A percentile compares a stretch with the other conserved stretches of the same genome.
Evolutionary conservation across 2,888 invertebrate genomes (phyloP).

Genomic region (Vandiemenella viatica): DNA sequence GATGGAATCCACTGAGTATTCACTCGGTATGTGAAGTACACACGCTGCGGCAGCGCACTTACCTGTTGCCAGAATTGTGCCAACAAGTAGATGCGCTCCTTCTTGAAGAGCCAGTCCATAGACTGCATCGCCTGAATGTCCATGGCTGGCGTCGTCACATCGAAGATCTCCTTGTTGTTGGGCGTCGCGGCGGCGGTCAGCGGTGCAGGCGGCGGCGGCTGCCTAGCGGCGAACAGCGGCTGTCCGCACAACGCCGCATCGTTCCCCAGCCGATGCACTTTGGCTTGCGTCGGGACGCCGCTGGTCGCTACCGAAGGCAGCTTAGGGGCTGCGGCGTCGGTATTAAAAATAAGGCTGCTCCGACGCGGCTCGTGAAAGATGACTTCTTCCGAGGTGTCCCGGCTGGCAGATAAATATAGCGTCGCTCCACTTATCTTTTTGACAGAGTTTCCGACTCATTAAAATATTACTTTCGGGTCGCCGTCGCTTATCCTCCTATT

Average conservation of each 20-base stretch:
- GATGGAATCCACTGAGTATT: neutral
- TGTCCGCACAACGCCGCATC: constrained; percentile 33
- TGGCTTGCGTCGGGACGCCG: constrained; percentile 42
- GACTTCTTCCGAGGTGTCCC: no score
- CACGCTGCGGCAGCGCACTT: constrained; percentile 27
- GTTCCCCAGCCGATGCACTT: constrained; percentile 41
- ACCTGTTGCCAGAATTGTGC: constrained; percentile 97
- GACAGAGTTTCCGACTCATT: no score
- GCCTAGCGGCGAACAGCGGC: constrained; percentile 19
- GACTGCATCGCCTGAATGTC: constrained; percentile 89
- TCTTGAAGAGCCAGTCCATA: constrained; percentile 94
- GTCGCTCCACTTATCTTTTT: no score
- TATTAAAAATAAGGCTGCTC: no score
- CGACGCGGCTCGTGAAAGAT: no score
- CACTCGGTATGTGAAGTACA: neutral
- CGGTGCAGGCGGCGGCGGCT: constrained; percentile 37
- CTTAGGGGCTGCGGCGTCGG: no score
- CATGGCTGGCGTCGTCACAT: constrained; percentile 30
- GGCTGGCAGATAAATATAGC: no score
- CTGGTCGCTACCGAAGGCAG: no score
- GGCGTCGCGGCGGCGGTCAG: constrained; percentile 22
- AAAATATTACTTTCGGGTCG: no score
- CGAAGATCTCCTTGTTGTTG: neutral
- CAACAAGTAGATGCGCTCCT: constrained; percentile 83
- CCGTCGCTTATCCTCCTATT: no score